Evolutionary conservation across 2,888 invertebrate species (phyloP), one percentile per base, ranked within the genome.

Genomic region (Aphidius colemani): DNA sequence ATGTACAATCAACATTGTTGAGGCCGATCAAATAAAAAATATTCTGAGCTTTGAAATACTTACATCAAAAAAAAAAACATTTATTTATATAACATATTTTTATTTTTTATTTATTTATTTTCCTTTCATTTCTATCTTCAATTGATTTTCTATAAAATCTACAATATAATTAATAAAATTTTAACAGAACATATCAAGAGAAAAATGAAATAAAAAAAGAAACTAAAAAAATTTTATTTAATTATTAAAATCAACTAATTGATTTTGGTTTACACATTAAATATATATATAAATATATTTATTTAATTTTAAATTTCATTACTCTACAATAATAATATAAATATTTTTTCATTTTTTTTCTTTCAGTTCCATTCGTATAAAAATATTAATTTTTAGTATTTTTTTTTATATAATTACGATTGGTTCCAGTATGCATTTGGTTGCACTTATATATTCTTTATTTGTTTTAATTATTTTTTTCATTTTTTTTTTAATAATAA

Each of bases 321-420:
- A 39, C 40, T 46, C 49, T 56, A 13, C 18, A 46, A 59, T 58
- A 53, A 44, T 48, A 55, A 63, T 53, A 43, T 48, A 66, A 53
- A 61, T 56, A 66, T 63, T 57, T 44, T 43, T 62, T 45, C 18
- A 57, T 66, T 53, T 50, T 50, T 49, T 49, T 10, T 57, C 44
- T 55, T 72, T 70, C 66, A 61, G 68, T 68, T 65, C 70, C 73
- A 73, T 74, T 71, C 71, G 73, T 73, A 72, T 69, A 43, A 50
- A 30, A 30, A 30, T 30, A 30, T 30, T 30, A 5, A 30, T 30
- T 30, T 13, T 18, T 18, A 18, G 1, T n/a, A n/a, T 18, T 18
- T 18, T 18, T 18, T 18, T 18, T 18, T 18, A 2, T 18, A 18
- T 18, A 18, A 18, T 18, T 5, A 30, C 30, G 30, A 30, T 30